Percentiles rank a stretch among this genome's conserved stretches.
Conservation (phyloP, 2,888 invertebrate genomes). For the Cephus sareptanus region DNA sequence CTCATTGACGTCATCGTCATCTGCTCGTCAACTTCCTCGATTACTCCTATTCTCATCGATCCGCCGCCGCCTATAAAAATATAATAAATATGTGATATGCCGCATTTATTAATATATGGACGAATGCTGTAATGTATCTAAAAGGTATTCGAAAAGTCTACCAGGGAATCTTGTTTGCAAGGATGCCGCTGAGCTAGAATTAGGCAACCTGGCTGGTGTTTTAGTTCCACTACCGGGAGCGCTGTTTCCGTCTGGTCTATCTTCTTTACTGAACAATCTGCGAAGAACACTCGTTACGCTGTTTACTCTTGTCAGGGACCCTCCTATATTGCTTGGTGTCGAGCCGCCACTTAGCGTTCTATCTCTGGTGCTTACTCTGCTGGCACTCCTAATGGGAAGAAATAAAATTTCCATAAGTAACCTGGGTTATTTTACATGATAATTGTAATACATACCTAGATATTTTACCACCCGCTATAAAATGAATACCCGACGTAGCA, state of each 20-base stretch:
- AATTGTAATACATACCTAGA: conserved; percentile 45
- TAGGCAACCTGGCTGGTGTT: conserved; percentile 67
- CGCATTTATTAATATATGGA: not conserved
- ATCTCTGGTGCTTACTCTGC: conserved; percentile 59
- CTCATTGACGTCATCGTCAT: conserved; percentile 82
- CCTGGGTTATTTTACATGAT: not conserved
- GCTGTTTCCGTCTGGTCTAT: conserved; percentile 67
- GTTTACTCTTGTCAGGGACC: conserved; percentile 76
- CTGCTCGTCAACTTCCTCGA: conserved; percentile 78
- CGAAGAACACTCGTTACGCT: conserved; percentile 84
- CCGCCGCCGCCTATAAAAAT: conserved; percentile 37
- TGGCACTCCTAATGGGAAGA: conserved; percentile 50
- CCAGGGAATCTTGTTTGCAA: conserved; percentile 37
- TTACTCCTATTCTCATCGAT: conserved; percentile 61
- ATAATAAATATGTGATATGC: not conserved
- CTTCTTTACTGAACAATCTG: conserved; percentile 82
- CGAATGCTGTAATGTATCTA: not conserved
- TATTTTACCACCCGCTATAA: conserved; percentile 68
- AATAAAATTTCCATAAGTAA: not conserved
- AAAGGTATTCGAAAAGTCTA: not conserved
- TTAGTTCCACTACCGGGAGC: conserved; percentile 59
- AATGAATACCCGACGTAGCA: conserved; percentile 79
- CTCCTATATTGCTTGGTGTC: conserved; percentile 63
- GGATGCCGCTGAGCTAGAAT: conserved; percentile 55
- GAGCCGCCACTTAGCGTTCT: conserved; percentile 56